These are phyloP conservation scores for Nematopogon swammerdamellus DNA, from an alignment of 2,888 invertebrate species.

Conservation along the genomic window DNA sequence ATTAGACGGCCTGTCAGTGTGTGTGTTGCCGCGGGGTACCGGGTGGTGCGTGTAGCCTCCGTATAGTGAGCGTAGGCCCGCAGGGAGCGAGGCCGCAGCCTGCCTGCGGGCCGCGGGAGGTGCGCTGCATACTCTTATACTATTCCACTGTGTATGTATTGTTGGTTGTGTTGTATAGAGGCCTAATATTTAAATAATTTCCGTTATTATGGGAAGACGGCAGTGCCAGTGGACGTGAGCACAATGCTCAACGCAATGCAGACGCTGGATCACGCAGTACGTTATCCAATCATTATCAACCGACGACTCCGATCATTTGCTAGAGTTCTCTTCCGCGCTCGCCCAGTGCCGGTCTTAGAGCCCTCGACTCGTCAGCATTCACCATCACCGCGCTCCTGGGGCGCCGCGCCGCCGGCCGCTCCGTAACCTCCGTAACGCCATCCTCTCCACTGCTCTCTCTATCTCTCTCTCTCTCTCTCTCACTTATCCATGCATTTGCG, in stretches of 20 bases:
- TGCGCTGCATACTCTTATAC: too few species aligned
- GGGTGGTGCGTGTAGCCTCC: too few species aligned
- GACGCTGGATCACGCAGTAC: conserved; percentile 56
- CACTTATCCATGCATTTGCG: neutral
- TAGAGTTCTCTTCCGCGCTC: neutral
- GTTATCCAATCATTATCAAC: conserved; percentile 27
- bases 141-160: conserved; percentile 17
- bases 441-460: too few species aligned
- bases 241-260: conserved; percentile 73
- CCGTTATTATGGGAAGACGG: conserved; percentile 57
- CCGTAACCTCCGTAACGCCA: too few species aligned
- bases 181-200: neutral
- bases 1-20: neutral
- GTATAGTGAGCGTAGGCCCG: too few species aligned
- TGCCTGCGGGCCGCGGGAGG: too few species aligned
- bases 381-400: neutral
- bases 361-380: too few species aligned
- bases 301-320: neutral
- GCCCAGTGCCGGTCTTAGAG: neutral
- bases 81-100: too few species aligned
- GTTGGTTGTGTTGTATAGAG: conserved; percentile 41
- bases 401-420: neutral
- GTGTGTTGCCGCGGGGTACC: neutral
- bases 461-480: too few species aligned
- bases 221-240: conserved; percentile 72